Base-by-base conservation (phyloP, 2,797 vertebrate genomes). In the Amphiprion clarkii region DNA sequence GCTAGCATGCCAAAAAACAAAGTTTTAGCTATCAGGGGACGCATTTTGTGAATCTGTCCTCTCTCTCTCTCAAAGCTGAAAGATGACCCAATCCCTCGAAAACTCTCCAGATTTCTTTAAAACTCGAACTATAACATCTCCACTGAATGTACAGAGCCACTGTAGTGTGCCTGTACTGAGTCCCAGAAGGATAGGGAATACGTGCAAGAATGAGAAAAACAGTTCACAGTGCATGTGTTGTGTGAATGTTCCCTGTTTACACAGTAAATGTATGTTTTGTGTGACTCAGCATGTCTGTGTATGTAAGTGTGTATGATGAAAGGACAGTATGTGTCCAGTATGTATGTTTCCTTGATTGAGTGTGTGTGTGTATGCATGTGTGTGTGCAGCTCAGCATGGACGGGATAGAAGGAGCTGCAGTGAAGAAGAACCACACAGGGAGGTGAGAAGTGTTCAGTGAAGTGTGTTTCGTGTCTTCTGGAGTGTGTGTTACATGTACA, bases 361-460 rank as follows among this genome's bases (percentile, higher is more conserved):
- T 40, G 44, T 59, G 21, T 40, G 44, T 59, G 27, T 29, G 67
- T 58, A n/a, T 67, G 40, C 16, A 29, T 63, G 23, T 29, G 33
- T 64, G 33, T 62, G 53, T 51, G 51, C 36, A 77, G 72, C 69
- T 12, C 58, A 79, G 78, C 71, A 31, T 23, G 17, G 46, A 54
- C 25, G n/a, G 40, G 27, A 75, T 55, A 51, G 76, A 67, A 73
- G 60, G 31, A 74, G 72, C 33, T 58, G 62, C 58, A 44, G 51
- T 17, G 49, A 67, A 66, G 53, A 77, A 58, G 53, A 78, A 58
- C 51, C 42, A 64, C 67, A 63, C 65, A 59, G 81, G 36, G 71
- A 71, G 49, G 60, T 59, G 70, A 39, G 36, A 82, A 76, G 61
- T 79, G 84, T 74, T 74, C 74, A 70, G 44, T 76, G 64, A 73